Conservation (phyloP, 1,140 invertebrate genomes). For the Samia ricini region DNA sequence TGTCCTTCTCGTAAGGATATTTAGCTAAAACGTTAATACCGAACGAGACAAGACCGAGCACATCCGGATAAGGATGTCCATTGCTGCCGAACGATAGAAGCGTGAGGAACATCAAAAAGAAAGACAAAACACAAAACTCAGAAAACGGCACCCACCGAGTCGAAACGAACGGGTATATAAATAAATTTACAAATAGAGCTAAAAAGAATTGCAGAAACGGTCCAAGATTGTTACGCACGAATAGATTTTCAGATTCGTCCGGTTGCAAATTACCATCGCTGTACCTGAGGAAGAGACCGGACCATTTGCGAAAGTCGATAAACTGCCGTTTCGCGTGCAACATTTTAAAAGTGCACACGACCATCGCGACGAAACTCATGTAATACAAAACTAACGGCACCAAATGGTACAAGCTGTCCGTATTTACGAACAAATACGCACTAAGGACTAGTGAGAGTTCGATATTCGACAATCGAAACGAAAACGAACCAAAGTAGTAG, state of each 20-base stretch:
- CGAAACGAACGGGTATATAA: conserved; percentile 87
- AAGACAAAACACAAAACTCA: conserved; percentile 87
- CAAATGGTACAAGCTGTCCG: conserved; percentile 82
- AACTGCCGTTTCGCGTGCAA: conserved; percentile 85
- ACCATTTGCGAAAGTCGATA: conserved; percentile 87
- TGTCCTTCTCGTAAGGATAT: conserved; percentile 90
- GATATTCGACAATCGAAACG: conserved; percentile 79
- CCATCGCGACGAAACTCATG: conserved; percentile 84
- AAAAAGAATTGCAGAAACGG: conserved; percentile 89
- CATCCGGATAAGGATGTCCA: conserved; percentile 80
- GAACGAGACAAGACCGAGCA: conserved; percentile 86
- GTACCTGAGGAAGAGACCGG: conserved; percentile 86
- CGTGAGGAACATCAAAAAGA: conserved; percentile 85
- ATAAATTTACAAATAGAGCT: conserved; percentile 84
- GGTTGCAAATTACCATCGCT: conserved; percentile 83
- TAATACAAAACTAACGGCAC: conserved; percentile 85
- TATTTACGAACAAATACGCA: conserved; percentile 82
- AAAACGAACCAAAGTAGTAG: conserved; percentile 78
- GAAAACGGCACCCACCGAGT: conserved; percentile 89
- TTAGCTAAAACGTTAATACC: conserved; percentile 88
- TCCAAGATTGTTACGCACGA: conserved; percentile 88
- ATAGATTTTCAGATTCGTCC: conserved; percentile 88
- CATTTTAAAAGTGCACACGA: conserved; percentile 89
- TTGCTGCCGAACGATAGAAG: conserved; percentile 84
- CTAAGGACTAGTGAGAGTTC: conserved; percentile 83